Base-by-base conservation (phyloP, 2,888 invertebrate genomes). In the Hoplodrina ambigua region DNA sequence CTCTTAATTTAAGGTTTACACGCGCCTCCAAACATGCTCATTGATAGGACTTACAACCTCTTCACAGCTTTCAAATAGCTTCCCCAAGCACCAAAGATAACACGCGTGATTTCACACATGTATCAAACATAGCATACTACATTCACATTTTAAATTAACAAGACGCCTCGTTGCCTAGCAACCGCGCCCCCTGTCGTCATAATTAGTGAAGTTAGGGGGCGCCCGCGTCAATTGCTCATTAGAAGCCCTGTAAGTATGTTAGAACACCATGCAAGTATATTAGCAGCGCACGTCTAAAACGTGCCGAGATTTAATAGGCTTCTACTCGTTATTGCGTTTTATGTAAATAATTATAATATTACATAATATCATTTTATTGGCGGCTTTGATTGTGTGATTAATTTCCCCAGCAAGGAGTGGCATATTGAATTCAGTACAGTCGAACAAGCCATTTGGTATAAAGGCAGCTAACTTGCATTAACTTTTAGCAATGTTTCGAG, bases 201-300 rank as follows among this genome's bases (percentile, higher is more conserved):
- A 78, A 79, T 79, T 72, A 79, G 78, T 67, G 67, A 56, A 61
- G 78, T 30, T 57, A 57, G 67, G 62, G 60, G 68, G 77, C 78
- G 63, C 55, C 54, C 50, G 57, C 61, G 66, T 67, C 73, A 74
- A 84, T 75, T 78, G 71, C 83, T 82, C 84, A 82, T 82, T 84
- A 82, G 54, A 62, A 50, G 20, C 44, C 63, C 68, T 68, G n/a
- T 58, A 67, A 67, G 55, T 54, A 49, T 30, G 62, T 68, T 70
- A 62, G 33, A 69, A 58, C 58, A 73, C 52, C 68, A 68, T 52
- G 63, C 58, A 82, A 54, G 73, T 81, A 56, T 71, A 57, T 80
- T 68, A 78, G 33, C 33, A 33, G 57, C 57, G 62, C 80, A 61
- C 33, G 54, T 58, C 37, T 15, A 54, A 72, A 53, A 37, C 71